phyloP scores from a whole-genome alignment of 2,888 invertebrate species.

The Yponomeuta plumbellus region DNA sequence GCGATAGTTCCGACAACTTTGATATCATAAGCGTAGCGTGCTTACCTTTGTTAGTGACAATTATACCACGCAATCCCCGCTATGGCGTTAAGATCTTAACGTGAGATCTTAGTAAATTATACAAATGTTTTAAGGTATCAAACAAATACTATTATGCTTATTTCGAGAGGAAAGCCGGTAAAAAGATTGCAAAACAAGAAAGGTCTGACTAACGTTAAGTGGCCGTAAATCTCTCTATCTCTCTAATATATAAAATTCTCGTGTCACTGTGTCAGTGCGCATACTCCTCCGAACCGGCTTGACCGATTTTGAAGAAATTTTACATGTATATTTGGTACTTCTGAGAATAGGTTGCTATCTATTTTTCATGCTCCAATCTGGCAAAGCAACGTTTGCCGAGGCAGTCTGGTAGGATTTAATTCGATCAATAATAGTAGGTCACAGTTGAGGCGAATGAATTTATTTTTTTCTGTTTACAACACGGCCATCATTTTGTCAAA shows the following conservation, averaged over 20 bases:
- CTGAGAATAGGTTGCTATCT: no score
- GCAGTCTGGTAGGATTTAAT: not conserved
- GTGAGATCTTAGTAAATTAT: not conserved
- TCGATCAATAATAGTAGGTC: not conserved
- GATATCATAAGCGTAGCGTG: slow-evolving; percentile 33
- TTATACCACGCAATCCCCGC: not conserved
- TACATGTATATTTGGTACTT: no score
- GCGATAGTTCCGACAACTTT: not conserved
- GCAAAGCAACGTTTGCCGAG: no score
- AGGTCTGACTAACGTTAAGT: no score
- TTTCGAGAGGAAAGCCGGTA: not conserved
- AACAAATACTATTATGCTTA: not conserved
- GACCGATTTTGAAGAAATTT: no score
- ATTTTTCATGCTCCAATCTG: no score
- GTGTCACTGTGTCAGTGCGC: no score
- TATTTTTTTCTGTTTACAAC: slow-evolving; percentile 22
- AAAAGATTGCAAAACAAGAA: no score
- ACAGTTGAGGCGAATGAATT: slow-evolving; percentile 17
- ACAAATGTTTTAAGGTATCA: not conserved
- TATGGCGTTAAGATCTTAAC: not conserved
- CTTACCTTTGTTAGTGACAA: slow-evolving; percentile 23
- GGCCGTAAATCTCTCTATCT: no score
- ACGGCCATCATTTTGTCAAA: slow-evolving; percentile 53
- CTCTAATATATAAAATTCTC: no score
- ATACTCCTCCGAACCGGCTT: no score